phyloP scores from a whole-genome alignment of 2,888 invertebrate species.

The Eurytoma adleriae region DNA sequence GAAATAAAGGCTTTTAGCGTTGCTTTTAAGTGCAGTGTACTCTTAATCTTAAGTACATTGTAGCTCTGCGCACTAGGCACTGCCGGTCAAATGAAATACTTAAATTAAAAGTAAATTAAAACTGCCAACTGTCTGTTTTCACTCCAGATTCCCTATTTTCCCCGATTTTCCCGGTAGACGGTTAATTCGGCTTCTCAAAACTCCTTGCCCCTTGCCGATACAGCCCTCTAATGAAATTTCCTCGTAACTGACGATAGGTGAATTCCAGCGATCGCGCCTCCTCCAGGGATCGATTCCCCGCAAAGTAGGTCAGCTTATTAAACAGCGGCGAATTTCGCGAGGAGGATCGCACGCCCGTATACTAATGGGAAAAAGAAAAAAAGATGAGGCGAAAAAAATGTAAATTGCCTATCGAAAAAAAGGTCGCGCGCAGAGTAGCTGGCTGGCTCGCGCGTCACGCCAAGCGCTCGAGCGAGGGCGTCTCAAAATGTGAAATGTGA shows the following conservation, averaged over 20 bases:
- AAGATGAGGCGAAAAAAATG: not conserved
- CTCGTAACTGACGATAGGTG: too few species aligned
- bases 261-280: too few species aligned
- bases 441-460: not conserved
- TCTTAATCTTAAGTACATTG: slow-evolving; percentile 22
- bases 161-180: too few species aligned
- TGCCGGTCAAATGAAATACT: too few species aligned
- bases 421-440: too few species aligned
- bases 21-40: slow-evolving; percentile 10
- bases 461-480: not conserved
- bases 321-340: slow-evolving; percentile 6
- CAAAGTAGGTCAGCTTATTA: slow-evolving; percentile 45
- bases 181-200: too few species aligned
- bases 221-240: too few species aligned
- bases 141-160: not conserved
- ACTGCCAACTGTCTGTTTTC: not conserved
- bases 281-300: not conserved
- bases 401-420: not conserved
- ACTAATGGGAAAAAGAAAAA: slow-evolving; percentile 1
- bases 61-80: not conserved
- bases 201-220: too few species aligned
- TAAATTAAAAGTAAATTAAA: too few species aligned
- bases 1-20: slow-evolving; percentile 25
- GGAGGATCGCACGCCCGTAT: not conserved
- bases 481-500: slow-evolving; percentile 21